Conservation (phyloP, 2,888 invertebrate species). For the Oligia latruncula region DNA sequence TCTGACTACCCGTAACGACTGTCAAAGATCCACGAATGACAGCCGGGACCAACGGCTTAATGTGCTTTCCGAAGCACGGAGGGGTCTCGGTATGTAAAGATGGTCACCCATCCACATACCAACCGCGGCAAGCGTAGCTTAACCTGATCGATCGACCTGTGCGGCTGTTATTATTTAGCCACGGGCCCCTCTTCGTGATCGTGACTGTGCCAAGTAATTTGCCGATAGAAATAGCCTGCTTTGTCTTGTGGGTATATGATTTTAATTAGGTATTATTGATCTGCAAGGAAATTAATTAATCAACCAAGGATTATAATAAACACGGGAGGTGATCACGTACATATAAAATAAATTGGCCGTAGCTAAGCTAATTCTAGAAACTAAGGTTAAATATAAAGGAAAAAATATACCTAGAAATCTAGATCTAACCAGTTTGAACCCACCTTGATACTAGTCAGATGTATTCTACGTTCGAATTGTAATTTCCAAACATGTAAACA, state of each 20-base stretch:
- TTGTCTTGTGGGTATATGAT: neutral
- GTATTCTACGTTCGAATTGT: neutral
- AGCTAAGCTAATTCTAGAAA: neutral
- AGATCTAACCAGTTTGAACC: conserved; percentile 26
- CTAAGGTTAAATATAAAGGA: conserved; percentile 16
- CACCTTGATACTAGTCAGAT: conserved; percentile 26
- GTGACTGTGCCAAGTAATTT: neutral
- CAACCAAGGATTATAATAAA: neutral
- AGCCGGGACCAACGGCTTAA: no score
- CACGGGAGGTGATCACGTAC: neutral
- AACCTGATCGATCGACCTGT: no score
- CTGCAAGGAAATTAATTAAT: neutral
- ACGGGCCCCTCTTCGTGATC: no score
- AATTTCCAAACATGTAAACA: conserved; percentile 2
- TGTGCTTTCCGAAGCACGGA: no score
- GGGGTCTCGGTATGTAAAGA: no score
- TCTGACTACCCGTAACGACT: no score
- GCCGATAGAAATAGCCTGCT: neutral
- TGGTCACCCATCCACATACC: no score
- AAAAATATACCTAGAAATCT: conserved; percentile 11
- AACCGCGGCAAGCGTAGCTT: no score
- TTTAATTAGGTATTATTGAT: neutral
- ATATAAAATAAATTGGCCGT: neutral
- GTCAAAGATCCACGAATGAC: no score
- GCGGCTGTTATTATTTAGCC: no score